Percentiles rank a stretch among this genome's conserved stretches.
Conservation (phyloP, 64 coral and sea anemone species). For the Montipora capricornis region DNA sequence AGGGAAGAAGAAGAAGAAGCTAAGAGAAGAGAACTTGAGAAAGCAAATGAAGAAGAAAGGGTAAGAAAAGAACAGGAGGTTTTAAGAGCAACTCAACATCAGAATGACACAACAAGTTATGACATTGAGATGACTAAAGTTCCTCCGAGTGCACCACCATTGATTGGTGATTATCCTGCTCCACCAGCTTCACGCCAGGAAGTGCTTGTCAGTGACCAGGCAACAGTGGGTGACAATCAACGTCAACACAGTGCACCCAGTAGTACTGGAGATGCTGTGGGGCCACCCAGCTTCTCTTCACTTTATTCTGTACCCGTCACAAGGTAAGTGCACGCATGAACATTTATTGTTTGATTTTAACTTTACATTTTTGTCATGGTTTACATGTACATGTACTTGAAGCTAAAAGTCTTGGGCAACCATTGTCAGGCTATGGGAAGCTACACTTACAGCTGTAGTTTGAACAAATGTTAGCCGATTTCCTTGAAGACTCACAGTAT, state of each 20-base stretch:
- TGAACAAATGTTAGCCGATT: too few relatives aligned
- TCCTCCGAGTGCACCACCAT: conserved; percentile 38
- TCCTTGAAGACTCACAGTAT: too few relatives aligned
- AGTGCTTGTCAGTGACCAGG: background rate
- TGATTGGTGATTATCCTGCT: conserved; percentile 81
- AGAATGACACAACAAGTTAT: background rate
- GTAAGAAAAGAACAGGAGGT: conserved; percentile 60
- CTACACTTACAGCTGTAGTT: too few relatives aligned
- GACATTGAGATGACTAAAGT: background rate
- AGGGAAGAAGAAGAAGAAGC: conserved; percentile 88
- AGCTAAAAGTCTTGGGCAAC: too few relatives aligned
- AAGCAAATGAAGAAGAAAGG: conserved; percentile 63
- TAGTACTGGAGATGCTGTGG: background rate
- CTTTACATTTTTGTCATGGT: too few relatives aligned
- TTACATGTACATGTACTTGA: too few relatives aligned
- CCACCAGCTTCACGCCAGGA: conserved; percentile 50
- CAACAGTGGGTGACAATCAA: conserved; percentile 39
- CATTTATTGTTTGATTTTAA: too few relatives aligned
- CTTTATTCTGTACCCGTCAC: conserved; percentile 67
- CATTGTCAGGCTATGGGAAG: too few relatives aligned
- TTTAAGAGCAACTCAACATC: conserved; percentile 45
- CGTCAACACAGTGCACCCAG: conserved; percentile 65
- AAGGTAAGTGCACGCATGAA: background rate
- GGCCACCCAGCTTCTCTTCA: conserved; percentile 63
- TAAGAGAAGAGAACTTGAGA: conserved; percentile 72